phyloP scores from a whole-genome alignment of 2,888 invertebrate genomes.

The Dasypogon diadema region DNA sequence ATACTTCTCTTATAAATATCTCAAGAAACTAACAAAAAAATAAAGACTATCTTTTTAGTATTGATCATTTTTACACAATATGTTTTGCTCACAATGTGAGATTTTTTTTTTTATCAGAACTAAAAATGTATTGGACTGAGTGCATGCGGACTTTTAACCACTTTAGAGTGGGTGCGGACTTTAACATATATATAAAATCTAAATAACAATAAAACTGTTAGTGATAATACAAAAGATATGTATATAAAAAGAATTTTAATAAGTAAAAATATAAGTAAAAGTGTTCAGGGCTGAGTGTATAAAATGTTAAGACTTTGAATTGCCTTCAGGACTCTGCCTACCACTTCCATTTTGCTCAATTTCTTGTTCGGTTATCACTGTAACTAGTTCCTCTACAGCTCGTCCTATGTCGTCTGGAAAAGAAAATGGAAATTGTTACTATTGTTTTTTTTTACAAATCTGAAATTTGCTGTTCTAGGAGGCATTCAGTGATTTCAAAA shows the following conservation, averaged over 20 bases:
- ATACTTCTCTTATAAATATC: constrained; percentile 26
- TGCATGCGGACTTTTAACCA: constrained; percentile 5
- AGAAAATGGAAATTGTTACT: no score
- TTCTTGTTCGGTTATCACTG: constrained; percentile 88
- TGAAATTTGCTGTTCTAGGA: no score
- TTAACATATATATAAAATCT: constrained; percentile 38
- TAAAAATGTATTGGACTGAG: constrained; percentile 5
- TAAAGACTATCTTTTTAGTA: constrained; percentile 22
- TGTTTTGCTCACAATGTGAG: constrained; percentile 25
- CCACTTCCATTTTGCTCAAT: constrained; percentile 61
- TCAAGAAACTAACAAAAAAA: constrained; percentile 46
- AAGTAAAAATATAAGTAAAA: constrained; percentile 17
- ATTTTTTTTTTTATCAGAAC: constrained; percentile 3
- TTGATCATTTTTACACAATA: constrained; percentile 22
- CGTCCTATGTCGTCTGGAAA: constrained; percentile 84
- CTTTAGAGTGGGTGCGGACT: neutral
- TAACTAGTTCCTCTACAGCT: constrained; percentile 89
- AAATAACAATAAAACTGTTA: constrained; percentile 40
- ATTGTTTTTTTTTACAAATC: no score
- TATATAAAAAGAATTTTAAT: constrained; percentile 12
- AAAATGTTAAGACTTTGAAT: constrained; percentile 32
- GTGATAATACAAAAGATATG: constrained; percentile 21
- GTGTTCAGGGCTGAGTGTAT: neutral
- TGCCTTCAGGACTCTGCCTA: constrained; percentile 43
- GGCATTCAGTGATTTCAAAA: no score